Evolutionary conservation across 2,888 invertebrate genomes (phyloP), one percentile per base, ranked within the genome.

Genomic region (Apeira syringaria): DNA sequence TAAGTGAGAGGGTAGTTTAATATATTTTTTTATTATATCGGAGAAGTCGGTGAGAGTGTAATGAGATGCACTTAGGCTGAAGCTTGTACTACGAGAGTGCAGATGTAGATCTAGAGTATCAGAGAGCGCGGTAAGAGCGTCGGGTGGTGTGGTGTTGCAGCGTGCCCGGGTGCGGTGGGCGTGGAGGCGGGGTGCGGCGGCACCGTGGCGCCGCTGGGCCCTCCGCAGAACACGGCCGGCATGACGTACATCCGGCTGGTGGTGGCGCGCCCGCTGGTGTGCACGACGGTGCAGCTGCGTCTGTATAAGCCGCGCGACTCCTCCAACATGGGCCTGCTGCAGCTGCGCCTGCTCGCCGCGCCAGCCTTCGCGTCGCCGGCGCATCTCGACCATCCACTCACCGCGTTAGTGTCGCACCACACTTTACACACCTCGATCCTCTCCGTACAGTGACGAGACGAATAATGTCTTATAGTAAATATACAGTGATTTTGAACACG

Each of bases 161-260:
- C 97, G 0, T 97, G 97, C 62, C 98, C 98, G 0, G 95, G 96
- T 31, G 96, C 96, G 2, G 96, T 98, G 11, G 95, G 96, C 6
- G 87, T 98, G 45, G 98, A 98, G 79, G 94, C 96, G 0, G 92
- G 96, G 0, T 96, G 97, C 77, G 94, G 95, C 42, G 94, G 94
- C 30, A 93, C 94, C 3, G 89, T 96, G 13, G 94, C 95, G 1
- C 97, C 98, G 1, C 93, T 97, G 15, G 95, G 96, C 52, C 94
- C 96, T 11, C 97, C 97, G 1, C 92, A 97, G 75, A 93, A 94
- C 53, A 97, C 97, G 2, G 95, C 96, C 49, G 97, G 98, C 43
- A 93, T 96, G 86, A 96, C 97, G 0, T 95, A 94, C 74, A 97
- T 98, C 71, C 93, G 96, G 35, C 91, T 98, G 11, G 95, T 94